Percentiles rank a stretch among this genome's conserved stretches.
Conservation (phyloP, 1,140 invertebrate genomes). For the Drosophila tristis region DNA sequence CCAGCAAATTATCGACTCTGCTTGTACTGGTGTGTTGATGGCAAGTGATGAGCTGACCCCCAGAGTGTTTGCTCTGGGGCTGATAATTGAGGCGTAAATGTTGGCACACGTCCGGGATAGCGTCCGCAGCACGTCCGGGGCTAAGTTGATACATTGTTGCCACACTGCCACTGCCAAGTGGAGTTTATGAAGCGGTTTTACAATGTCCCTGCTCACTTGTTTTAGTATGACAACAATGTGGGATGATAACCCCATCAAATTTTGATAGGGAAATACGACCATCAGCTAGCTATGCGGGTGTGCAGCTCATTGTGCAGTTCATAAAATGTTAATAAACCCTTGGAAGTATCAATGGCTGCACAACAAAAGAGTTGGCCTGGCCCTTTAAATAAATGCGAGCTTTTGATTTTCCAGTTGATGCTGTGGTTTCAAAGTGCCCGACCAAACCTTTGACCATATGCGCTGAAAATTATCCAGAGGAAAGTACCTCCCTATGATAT, state of each 20-base stretch:
- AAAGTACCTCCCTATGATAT: neutral
- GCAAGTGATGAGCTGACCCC: conserved; percentile 21
- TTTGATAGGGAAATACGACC: conserved; percentile 31
- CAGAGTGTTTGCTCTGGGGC: conserved; percentile 44
- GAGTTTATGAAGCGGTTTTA: conserved; percentile 63
- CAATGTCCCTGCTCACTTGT: conserved; percentile 2
- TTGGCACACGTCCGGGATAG: conserved; percentile 63
- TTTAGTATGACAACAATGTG: conserved; percentile 56
- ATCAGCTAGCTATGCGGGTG: conserved; percentile 40
- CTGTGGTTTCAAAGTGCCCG: conserved; percentile 59
- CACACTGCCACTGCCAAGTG: conserved; percentile 30
- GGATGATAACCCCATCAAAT: conserved; percentile 63
- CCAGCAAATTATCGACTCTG: conserved; percentile 69
- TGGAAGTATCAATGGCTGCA: conserved; percentile 44
- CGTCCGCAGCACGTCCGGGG: conserved; percentile 16
- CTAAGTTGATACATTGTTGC: conserved; percentile 51
- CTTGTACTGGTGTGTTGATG: conserved; percentile 20
- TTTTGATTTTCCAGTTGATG: conserved; percentile 77
- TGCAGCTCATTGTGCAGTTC: conserved; percentile 55
- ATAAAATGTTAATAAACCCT: conserved; percentile 76
- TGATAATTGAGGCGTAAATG: conserved; percentile 81
- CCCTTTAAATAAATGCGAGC: conserved; percentile 54
- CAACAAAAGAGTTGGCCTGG: conserved; percentile 51
- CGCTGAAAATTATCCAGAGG: conserved; percentile 48
- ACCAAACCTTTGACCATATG: conserved; percentile 73